phyloP scores from a whole-genome alignment of 1,140 invertebrate species.

The Drosophila sechellia region DNA sequence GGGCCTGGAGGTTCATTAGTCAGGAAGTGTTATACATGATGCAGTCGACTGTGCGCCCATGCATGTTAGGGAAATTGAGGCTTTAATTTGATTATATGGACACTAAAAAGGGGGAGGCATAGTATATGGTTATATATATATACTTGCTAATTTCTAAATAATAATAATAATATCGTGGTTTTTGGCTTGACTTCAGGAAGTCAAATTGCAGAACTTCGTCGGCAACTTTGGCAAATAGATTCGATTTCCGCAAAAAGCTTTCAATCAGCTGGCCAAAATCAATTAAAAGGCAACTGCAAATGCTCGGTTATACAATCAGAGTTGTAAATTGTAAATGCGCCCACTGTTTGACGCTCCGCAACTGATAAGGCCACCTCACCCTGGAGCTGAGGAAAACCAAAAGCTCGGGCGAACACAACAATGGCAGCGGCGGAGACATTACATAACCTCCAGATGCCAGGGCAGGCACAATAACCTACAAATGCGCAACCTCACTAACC shows the following conservation, averaged over 20 bases:
- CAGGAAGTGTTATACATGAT: slow-evolving; percentile 75
- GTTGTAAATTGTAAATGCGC: slow-evolving; percentile 48
- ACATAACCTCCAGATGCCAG: slow-evolving; percentile 55
- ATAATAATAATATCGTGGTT: background rate
- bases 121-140: too few relatives aligned
- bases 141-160: slow-evolving; percentile 1
- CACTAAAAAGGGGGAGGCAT: slow-evolving; percentile 10
- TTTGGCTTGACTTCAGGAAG: background rate
- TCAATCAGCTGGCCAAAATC: slow-evolving; percentile 41
- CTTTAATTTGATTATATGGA: slow-evolving; percentile 51
- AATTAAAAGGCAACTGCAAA: slow-evolving; percentile 39
- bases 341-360: slow-evolving; percentile 24
- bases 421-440: slow-evolving; percentile 59
- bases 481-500: slow-evolving; percentile 46
- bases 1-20: slow-evolving; percentile 65
- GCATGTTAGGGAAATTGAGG: slow-evolving; percentile 45
- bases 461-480: slow-evolving; percentile 73
- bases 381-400: slow-evolving; percentile 33
- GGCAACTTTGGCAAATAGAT: background rate
- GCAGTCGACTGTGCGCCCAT: slow-evolving; percentile 3
- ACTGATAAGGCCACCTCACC: slow-evolving; percentile 64
- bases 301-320: slow-evolving; percentile 47
- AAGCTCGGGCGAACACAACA: slow-evolving; percentile 48
- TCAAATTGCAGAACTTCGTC: background rate
- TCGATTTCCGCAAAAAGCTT: slow-evolving; percentile 24